Base-by-base conservation (phyloP, 2,888 invertebrate species). In the Hedya salicella region DNA sequence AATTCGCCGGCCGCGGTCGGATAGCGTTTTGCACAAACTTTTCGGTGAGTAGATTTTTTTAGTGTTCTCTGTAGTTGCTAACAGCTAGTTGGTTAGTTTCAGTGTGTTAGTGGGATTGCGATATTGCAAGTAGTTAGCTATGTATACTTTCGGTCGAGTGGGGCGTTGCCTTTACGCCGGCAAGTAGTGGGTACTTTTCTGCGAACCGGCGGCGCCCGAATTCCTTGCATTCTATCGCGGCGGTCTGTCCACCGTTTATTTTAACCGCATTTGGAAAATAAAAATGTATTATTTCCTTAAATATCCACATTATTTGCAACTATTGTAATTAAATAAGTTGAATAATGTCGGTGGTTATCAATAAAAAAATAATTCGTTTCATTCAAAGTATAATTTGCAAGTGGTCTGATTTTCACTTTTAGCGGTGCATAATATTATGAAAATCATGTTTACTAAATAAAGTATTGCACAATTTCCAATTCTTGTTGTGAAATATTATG, bases 11-110 rank as follows among this genome's bases (percentile, higher is more conserved):
- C 86, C 78, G 81, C 82, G 80, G 87, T 85, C 86, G 91, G 91
- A 89, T 89, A 85, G 86, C 86, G 79, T 83, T 88, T 90, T 90
- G 83, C 91, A 90, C 91, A 87, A 88, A 90, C 89, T 88, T 87
- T 91, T 87, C 78, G 92, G 92, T 92, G 80, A 91, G 91, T 88
- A 78, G 75, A 74, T 68, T 66, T 65, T 39, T 66, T 60, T 60
- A 64, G 61, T 65, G 19, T 67, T 25, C 36, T 57, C 59, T 62
- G 25, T 54, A 42, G 39, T 16, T 25, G 30, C 14, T 54, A 42
- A 40, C n/a, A n/a, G 30, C 30, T 48, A 32, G 39, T 17, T 2
- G 25, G 17, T 30, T 25, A 32, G 32, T 61, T 48, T 42, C 4
- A 39, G 36, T 53, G 65, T 40, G 48, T 11, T 48, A 53, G 25